These are phyloP conservation scores for Gonatopus flavifemur DNA, from an alignment of 1,140 invertebrate species.

Conservation along the genomic window DNA sequence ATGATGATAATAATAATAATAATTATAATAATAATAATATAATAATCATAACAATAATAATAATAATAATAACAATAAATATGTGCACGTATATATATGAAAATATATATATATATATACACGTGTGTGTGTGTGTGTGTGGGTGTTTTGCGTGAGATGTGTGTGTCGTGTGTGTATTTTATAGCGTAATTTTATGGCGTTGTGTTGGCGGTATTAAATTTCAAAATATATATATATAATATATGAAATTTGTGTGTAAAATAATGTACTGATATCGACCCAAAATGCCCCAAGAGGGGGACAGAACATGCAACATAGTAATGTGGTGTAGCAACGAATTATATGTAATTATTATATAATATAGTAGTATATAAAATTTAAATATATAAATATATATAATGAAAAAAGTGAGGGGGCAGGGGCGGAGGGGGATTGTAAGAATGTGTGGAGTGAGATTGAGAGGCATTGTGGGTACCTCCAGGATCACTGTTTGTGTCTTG, in stretches of 20 bases:
- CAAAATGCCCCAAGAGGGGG: constrained; percentile 48
- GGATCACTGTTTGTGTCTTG: constrained; percentile 89
- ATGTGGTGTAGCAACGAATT: constrained; percentile 50
- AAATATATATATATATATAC: constrained; percentile 27
- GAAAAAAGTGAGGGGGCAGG: constrained; percentile 19
- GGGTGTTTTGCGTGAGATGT: constrained; percentile 15
- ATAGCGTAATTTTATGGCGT: too few relatives aligned
- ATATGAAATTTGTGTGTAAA: constrained; percentile 24
- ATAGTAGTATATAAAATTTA: constrained; percentile 39
- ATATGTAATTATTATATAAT: constrained; percentile 40
- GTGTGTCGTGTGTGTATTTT: constrained; percentile 19
- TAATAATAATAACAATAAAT: constrained; percentile 32
- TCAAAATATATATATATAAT: constrained; percentile 28
- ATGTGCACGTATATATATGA: constrained; percentile 25
- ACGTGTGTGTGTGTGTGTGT: constrained; percentile 9
- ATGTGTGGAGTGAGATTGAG: constrained; percentile 58
- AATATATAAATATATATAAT: too few relatives aligned
- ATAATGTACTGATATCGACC: constrained; percentile 42
- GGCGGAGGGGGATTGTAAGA: constrained; percentile 45
- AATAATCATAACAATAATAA: constrained; percentile 34
- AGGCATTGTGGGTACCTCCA: constrained; percentile 78
- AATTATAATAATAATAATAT: constrained; percentile 43
- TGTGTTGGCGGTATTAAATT: too few relatives aligned
- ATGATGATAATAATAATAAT: too few relatives aligned
- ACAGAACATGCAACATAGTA: constrained; percentile 57